These are phyloP conservation scores for Kryphioiulus occultus DNA, from an alignment of 2,888 invertebrate genomes.

Conservation along the genomic window DNA sequence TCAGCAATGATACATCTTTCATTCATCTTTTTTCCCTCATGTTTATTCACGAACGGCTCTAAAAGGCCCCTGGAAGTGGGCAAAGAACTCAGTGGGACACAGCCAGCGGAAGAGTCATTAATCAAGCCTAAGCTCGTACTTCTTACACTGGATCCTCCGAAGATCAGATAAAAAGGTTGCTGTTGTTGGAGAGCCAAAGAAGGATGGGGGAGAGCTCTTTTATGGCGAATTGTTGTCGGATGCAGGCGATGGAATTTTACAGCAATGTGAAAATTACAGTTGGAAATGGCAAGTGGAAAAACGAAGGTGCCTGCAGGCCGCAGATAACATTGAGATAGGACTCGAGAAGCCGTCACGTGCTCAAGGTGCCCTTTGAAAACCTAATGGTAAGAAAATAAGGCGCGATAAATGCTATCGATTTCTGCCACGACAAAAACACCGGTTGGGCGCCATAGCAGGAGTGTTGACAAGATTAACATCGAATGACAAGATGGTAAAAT, in stretches of 20 bases:
- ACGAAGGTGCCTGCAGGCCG: not conserved
- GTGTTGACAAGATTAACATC: too few species aligned
- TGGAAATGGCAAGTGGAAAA: not conserved
- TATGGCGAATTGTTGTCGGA: not conserved
- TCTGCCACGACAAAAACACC: not conserved
- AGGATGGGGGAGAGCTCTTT: not conserved
- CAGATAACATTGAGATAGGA: not conserved
- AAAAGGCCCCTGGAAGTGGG: not conserved
- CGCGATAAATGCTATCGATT: not conserved
- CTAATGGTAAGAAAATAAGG: not conserved
- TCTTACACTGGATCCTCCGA: not conserved
- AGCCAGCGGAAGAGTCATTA: not conserved
- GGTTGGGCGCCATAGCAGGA: too few species aligned
- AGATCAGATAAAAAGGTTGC: not conserved
- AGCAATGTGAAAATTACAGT: not conserved
- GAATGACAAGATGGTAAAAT: too few species aligned
- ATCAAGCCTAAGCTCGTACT: not conserved
- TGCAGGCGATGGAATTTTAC: not conserved
- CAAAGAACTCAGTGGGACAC: not conserved
- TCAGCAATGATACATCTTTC: not conserved
- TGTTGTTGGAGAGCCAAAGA: not conserved
- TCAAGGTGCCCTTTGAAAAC: not conserved
- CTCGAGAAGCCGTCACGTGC: not conserved
- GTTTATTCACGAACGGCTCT: not conserved
- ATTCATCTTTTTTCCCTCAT: not conserved